These are phyloP conservation scores for Austrolebias charrua DNA, from an alignment of 2,797 vertebrate species.

Conservation along the genomic window DNA sequence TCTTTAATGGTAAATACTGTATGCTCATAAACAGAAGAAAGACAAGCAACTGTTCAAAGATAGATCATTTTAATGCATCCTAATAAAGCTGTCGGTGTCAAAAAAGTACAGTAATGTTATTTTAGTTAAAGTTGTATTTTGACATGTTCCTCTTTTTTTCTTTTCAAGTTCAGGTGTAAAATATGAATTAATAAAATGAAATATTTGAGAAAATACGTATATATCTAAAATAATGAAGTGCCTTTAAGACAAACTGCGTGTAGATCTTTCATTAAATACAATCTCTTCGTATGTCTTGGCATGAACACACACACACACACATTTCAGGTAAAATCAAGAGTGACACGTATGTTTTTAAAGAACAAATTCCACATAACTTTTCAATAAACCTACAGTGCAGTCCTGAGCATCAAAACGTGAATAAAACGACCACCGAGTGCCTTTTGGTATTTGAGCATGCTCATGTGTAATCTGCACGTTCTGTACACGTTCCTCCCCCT, in stretches of 20 bases:
- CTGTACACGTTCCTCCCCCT: too few species aligned
- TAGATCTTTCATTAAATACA: not conserved
- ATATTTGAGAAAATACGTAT: not conserved
- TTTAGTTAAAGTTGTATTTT: not conserved
- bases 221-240: not conserved
- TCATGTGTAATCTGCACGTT: too few species aligned
- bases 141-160: not conserved
- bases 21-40: not conserved
- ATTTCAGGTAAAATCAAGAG: too few species aligned
- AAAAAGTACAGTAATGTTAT: constrained; percentile 28
- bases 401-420: too few species aligned
- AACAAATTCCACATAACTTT: too few species aligned
- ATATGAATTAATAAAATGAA: constrained; percentile 1
- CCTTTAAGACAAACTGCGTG: not conserved
- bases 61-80: constrained; percentile 33
- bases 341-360: too few species aligned
- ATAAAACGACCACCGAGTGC: too few species aligned
- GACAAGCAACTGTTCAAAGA: constrained; percentile 6
- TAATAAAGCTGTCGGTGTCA: constrained; percentile 24
- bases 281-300: not conserved
- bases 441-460: too few species aligned
- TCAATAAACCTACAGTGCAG: too few species aligned
- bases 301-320: too few species aligned
- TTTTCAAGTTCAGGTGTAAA: not conserved
- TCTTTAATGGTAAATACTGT: too few species aligned